Evolutionary conservation across 2,113 vertebrate species (phyloP).

Genomic region (Takifugu flavidus): DNA sequence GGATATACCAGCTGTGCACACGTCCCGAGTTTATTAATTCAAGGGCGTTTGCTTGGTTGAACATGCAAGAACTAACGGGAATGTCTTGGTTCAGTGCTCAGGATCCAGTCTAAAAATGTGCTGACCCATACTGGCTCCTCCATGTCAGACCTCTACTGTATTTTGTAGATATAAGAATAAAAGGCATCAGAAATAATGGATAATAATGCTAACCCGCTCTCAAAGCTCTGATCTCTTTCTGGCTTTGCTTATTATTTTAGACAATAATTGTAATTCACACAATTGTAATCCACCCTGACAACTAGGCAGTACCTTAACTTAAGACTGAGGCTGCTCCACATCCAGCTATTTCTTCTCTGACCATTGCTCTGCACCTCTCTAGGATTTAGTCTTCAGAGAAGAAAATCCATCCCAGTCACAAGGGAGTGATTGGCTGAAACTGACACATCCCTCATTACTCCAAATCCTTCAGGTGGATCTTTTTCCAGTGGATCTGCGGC

Average conservation of each 20-base stretch:
- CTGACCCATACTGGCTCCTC: no score
- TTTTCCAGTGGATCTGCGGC: constrained; percentile 26
- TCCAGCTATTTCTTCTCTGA: constrained; percentile 15
- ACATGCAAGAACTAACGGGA: no score
- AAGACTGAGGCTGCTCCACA: not conserved
- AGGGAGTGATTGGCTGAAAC: constrained; percentile 49
- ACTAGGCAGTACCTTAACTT: not conserved
- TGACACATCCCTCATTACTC: constrained; percentile 63
- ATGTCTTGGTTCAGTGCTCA: no score
- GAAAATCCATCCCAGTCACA: constrained; percentile 29
- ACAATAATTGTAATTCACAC: not conserved
- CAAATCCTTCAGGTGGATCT: constrained; percentile 49
- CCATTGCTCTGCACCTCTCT: constrained; percentile 20
- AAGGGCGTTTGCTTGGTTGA: no score
- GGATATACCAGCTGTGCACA: no score
- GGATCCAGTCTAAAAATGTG: no score
- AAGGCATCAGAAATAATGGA: not conserved
- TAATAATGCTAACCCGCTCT: no score
- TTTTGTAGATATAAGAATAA: no score
- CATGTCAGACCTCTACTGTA: no score
- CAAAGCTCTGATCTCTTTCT: not conserved
- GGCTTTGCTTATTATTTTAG: not conserved
- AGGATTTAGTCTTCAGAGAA: constrained; percentile 29
- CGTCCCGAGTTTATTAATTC: no score
- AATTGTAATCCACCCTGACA: not conserved